phyloP scores from a whole-genome alignment of 2,113 vertebrate species.

The Heterochromis multidens region DNA sequence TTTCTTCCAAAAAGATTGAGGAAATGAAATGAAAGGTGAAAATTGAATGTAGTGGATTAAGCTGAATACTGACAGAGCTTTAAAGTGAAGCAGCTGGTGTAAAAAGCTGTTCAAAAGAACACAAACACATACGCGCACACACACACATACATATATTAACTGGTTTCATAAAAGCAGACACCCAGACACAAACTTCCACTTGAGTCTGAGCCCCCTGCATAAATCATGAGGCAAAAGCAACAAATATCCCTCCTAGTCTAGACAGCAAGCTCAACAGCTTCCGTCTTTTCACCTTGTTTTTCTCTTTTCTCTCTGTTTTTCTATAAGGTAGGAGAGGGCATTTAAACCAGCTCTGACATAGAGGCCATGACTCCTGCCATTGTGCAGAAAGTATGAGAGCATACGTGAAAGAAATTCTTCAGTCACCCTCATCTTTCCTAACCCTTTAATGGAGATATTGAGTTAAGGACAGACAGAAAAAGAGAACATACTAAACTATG shows the following conservation, averaged over 20 bases:
- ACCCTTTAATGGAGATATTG: not conserved
- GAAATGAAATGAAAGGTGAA: not conserved
- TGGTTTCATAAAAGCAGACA: constrained; percentile 4
- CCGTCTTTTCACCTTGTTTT: constrained; percentile 50
- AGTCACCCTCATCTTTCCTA: not conserved
- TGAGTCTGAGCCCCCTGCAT: not conserved
- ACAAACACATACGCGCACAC: not conserved
- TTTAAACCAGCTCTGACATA: constrained; percentile 57
- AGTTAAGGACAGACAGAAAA: not conserved
- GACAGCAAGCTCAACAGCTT: constrained; percentile 71
- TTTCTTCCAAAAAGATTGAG: not conserved
- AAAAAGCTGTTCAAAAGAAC: not conserved
- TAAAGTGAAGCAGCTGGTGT: not conserved
- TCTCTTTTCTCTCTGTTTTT: constrained; percentile 45
- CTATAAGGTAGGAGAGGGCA: constrained; percentile 58
- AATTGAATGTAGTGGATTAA: not conserved
- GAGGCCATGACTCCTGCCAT: constrained; percentile 3
- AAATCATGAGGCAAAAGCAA: constrained; percentile 52
- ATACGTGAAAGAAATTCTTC: constrained; percentile 39
- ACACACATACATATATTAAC: not conserved
- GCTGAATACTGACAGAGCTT: not conserved
- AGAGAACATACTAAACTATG: not conserved
- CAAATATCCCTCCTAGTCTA: constrained; percentile 72
- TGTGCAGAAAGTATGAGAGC: constrained; percentile 37
- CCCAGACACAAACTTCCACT: not conserved